Base-by-base conservation (phyloP, 2,888 invertebrate genomes). In the Heliconius sara region DNA sequence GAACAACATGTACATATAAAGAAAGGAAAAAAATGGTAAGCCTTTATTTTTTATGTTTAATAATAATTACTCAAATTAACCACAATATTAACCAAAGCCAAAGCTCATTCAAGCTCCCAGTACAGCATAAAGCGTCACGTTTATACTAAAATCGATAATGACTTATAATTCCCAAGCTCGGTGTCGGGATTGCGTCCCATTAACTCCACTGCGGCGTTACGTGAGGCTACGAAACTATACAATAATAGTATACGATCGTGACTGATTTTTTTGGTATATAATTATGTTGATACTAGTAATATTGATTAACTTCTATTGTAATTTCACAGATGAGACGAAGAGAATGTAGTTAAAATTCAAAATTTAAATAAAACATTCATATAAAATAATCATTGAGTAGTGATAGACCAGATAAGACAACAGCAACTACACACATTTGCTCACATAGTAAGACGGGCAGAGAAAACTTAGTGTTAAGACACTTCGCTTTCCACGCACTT, bases 171-270 rank as follows among this genome's bases (percentile, higher is more conserved):
- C 39, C 34, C 34, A 60, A 73, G 39, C 70, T 70, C 39, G 60
- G 57, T 60, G 60, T 60, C 39, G 60, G 34, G 73, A 73, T 73
- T 57, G 60, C 73, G 73, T 60, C n/a, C 60, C 73, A 73, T 73
- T 73, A 60, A 60, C 73, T 73, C 34, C 34, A 39, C 13, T 34
- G 19, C 34, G 39, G 60, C 16, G 60, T 39, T 39, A 73, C 73
- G 60, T 73, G 73, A 60, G 19, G 73, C 57, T 73, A 34, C n/a
- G 73, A 19, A 60, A 39, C 2, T 57, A 57, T 57, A 47, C 57
- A 12, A 72, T 30, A 12, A 57, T 72, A n/a, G 22, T 30, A n/a
- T 57, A 30, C 57, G 57, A 0, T 34, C 16, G 72, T 73, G 57
- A 60, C 34, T 73, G 57, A 72, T 57, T 57, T 72, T 12, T 72